Base-by-base conservation (phyloP, 2,888 invertebrate genomes). In the Lutraria lutraria region DNA sequence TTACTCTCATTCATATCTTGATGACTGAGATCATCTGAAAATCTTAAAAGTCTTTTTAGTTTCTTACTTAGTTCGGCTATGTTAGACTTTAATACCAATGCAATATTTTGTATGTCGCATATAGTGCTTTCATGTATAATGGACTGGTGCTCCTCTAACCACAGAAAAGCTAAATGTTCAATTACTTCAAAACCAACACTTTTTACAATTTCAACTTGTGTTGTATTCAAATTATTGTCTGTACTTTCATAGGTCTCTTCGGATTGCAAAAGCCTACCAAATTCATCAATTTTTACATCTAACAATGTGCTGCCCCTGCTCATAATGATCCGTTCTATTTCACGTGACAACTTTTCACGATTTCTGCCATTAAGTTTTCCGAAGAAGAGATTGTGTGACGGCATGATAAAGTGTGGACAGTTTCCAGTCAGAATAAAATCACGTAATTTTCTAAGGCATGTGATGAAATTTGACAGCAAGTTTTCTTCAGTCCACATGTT, bases 371-470 rank as follows among this genome's bases (percentile, higher is more conserved):
- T 25, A 4, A 68, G 68, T 68, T n/a, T 10, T 12, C 29, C 25
- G 12, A 25, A 21, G 29, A 68, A 25, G 12, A 68, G 13, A n/a
- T 68, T 68, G 29, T 68, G 21, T 68, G 25, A 13, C 12, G 68
- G 68, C 68, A 68, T 68, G 25, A 68, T 68, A 25, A 68, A 68
- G 29, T 68, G 68, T 16, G 68, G 68, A 68, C 68, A 68, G n/a
- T 68, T 68, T 25, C 25, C 3, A 21, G 2, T 25, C 12, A n/a
- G n/a, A 21, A 68, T 68, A n/a, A 68, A 68, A 13, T 68, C 25
- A 25, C 29, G 29, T n/a, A 68, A 25, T 12, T 6, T 68, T 21
- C 29, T 10, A 0, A 68, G 29, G 29, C 68, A 25, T 3, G 2
- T 10, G 25, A n/a, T 25, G 3, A 68, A n/a, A n/a, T 68, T n/a